These are phyloP conservation scores for Cerceris rybyensis DNA, from an alignment of 2,888 invertebrate genomes.

Conservation along the genomic window DNA sequence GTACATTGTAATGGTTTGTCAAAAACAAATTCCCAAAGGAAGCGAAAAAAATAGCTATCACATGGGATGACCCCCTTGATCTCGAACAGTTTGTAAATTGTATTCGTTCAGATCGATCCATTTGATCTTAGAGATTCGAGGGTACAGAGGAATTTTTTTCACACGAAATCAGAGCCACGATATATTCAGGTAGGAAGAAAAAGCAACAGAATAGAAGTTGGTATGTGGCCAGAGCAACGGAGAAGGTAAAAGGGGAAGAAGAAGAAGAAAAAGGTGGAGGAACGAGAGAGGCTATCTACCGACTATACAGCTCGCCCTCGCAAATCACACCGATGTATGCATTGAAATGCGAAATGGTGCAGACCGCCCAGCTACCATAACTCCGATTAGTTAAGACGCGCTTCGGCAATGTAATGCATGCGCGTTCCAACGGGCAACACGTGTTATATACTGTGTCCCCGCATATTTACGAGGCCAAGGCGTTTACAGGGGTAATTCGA, in stretches of 20 bases:
- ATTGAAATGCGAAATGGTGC: conserved; percentile 68
- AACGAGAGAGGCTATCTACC: conserved; percentile 52
- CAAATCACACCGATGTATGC: conserved; percentile 69
- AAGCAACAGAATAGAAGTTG: conserved; percentile 29
- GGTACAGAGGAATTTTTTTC: conserved; percentile 17
- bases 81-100: conserved; percentile 8
- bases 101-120: not conserved
- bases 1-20: too few species aligned
- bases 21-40: too few species aligned
- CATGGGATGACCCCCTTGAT: too few species aligned
- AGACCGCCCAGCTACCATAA: conserved; percentile 68
- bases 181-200: conserved; percentile 15
- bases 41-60: too few species aligned
- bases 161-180: conserved; percentile 30
- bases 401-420: conserved; percentile 68
- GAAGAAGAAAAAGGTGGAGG: conserved; percentile 35
- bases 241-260: conserved; percentile 27
- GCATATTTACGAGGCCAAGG: conserved; percentile 65
- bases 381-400: conserved; percentile 72
- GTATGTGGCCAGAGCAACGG: conserved; percentile 44
- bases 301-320: conserved; percentile 62
- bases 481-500: conserved; percentile 55
- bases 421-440: conserved; percentile 51
- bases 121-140: not conserved
- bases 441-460: conserved; percentile 60